Conservation (phyloP, 2,888 invertebrate species). For the Thymelicus acteon region DNA sequence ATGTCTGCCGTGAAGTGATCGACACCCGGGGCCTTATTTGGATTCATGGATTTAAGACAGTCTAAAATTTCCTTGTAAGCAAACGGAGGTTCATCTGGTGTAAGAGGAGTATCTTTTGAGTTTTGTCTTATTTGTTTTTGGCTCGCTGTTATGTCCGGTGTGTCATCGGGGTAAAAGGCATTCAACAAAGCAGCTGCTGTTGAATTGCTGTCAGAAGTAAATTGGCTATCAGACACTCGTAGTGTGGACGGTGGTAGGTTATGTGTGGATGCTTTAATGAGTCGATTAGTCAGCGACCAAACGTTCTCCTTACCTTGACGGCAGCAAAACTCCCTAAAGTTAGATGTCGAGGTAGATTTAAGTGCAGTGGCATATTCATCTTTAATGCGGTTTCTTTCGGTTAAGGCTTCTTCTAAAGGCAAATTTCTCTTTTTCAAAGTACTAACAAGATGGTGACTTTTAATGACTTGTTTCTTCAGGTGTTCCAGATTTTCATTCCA, state of each 20-base stretch:
- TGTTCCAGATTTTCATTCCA: background rate
- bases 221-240: background rate
- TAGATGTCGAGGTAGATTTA: constrained; percentile 16
- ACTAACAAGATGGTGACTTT: background rate
- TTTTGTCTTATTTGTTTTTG: constrained; percentile 31
- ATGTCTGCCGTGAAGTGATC: constrained; percentile 11
- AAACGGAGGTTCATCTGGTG: background rate
- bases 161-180: background rate
- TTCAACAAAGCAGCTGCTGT: background rate
- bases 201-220: background rate
- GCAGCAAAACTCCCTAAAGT: constrained; percentile 45
- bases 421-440: background rate
- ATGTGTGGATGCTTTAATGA: background rate
- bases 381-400: background rate
- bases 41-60: constrained; percentile 37
- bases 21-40: constrained; percentile 35
- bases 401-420: background rate
- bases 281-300: background rate
- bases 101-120: background rate
- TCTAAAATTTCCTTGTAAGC: background rate
- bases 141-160: background rate
- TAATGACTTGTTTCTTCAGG: background rate
- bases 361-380: background rate
- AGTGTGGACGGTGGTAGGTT: background rate
- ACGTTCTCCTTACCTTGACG: background rate